Evolutionary conservation across 2,113 vertebrate species (phyloP).

Genomic region (Marmota flaviventris): DNA sequence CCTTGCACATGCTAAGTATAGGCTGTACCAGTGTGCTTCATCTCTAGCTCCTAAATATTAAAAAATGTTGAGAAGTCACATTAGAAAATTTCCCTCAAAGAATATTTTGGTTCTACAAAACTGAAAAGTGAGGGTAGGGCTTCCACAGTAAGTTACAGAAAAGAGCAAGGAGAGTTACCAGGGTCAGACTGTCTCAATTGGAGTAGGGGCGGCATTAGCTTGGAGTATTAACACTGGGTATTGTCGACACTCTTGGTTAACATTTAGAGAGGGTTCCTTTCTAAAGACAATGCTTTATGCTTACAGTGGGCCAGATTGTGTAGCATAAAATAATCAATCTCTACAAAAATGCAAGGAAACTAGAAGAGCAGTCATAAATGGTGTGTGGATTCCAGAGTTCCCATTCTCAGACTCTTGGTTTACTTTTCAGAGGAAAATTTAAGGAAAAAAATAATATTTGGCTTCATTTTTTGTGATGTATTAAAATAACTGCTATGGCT

Average conservation of each 20-base stretch:
- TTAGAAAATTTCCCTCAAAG: not conserved
- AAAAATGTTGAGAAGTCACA: not conserved
- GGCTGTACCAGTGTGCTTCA: not conserved
- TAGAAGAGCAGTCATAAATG: not conserved
- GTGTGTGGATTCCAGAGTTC: not conserved
- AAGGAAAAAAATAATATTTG: not conserved
- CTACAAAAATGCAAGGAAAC: not conserved
- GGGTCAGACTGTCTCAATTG: not conserved
- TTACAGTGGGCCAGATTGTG: not conserved
- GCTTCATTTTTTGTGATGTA: not conserved
- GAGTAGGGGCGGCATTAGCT: fast-evolving
- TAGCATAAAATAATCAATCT: not conserved
- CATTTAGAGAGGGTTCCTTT: not conserved
- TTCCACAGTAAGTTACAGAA: not conserved
- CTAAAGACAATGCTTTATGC: not conserved
- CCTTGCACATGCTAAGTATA: not conserved
- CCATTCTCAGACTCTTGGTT: not conserved
- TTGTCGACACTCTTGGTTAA: not conserved
- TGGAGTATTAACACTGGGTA: not conserved
- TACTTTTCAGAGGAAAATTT: not conserved
- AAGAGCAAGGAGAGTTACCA: not conserved
- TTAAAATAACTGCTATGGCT: not conserved
- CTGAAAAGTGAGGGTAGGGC: not conserved
- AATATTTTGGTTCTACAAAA: not conserved
- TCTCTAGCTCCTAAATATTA: not conserved